Conservation (phyloP, 2,797 vertebrate genomes). For the Aviceda leuphotes region DNA sequence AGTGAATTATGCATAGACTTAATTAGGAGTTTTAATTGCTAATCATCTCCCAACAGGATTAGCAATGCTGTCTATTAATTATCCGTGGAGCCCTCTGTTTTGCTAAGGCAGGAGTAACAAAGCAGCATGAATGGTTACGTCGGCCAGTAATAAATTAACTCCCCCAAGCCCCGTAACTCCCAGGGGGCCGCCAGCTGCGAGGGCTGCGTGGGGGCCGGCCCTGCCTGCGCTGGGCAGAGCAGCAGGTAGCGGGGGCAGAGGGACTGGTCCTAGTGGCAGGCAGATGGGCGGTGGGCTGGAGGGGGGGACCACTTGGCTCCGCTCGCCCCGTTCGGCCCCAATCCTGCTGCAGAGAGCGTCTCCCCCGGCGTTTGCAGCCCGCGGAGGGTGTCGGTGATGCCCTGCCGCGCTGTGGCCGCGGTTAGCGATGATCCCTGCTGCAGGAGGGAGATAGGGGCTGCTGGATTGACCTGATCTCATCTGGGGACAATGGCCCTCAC, state of each 20-base stretch:
- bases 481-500: constrained; percentile 41
- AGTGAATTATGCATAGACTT: constrained; percentile 80
- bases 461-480: constrained; percentile 46
- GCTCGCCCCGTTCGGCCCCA: fast-evolving
- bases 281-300: background rate
- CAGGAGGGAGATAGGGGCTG: constrained; percentile 6
- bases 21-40: constrained; percentile 83
- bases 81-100: constrained; percentile 74
- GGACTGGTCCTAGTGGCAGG: background rate
- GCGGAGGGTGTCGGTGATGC: fast-evolving
- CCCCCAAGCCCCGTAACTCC: background rate
- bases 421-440: background rate
- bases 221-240: background rate
- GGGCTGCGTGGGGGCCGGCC: background rate
- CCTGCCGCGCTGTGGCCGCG: background rate
- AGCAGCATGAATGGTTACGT: constrained; percentile 55
- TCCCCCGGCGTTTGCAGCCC: background rate
- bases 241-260: background rate
- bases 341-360: background rate
- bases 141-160: constrained; percentile 65
- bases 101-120: constrained; percentile 72
- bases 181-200: background rate
- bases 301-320: fast-evolving
- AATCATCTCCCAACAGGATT: constrained; percentile 81
- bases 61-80: constrained; percentile 80